Percentiles rank a stretch among this genome's conserved stretches.
Conservation (phyloP, 2,113 vertebrate species). For the Hippoglossus stenolepis region DNA sequence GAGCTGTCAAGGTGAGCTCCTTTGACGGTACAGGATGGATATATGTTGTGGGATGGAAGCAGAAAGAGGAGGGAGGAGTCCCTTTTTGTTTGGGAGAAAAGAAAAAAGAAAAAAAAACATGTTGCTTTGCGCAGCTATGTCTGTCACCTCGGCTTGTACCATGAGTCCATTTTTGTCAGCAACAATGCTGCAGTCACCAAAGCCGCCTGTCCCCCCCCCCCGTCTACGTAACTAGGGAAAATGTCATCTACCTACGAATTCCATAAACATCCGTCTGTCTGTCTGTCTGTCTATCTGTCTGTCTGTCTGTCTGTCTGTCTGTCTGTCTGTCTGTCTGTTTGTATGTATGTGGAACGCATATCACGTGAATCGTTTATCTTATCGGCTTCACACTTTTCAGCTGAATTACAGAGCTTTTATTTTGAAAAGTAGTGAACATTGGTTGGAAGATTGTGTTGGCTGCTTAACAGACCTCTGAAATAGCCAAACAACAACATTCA, state of each 20-base stretch:
- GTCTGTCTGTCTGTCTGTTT: too few relatives aligned
- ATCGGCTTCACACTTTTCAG: not conserved
- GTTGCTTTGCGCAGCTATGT: conserved; percentile 56
- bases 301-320: too few relatives aligned
- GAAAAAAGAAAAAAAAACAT: conserved; percentile 34
- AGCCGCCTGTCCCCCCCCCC: not conserved
- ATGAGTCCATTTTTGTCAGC: conserved; percentile 6
- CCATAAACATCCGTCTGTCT: too few relatives aligned
- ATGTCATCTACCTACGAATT: not conserved
- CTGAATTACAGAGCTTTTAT: too few relatives aligned
- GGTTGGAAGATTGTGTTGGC: too few relatives aligned
- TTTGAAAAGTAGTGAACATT: too few relatives aligned
- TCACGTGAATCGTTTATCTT: not conserved
- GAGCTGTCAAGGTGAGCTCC: conserved; percentile 94
- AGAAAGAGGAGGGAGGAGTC: conserved; percentile 21
- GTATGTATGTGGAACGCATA: too few relatives aligned
- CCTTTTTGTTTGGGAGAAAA: conserved; percentile 26
- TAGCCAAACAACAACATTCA: not conserved
- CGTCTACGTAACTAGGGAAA: not conserved
- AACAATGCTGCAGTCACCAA: not conserved
- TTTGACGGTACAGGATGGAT: conserved; percentile 60
- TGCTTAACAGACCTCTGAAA: too few relatives aligned
- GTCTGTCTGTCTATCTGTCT: too few relatives aligned
- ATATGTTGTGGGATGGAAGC: conserved; percentile 54
- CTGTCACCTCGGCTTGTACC: conserved; percentile 15